Percentiles rank a stretch among this genome's conserved stretches.
Conservation (phyloP, 30 jellyfish, hydroid and myxozoan genomes). For the Pelagia noctiluca region DNA sequence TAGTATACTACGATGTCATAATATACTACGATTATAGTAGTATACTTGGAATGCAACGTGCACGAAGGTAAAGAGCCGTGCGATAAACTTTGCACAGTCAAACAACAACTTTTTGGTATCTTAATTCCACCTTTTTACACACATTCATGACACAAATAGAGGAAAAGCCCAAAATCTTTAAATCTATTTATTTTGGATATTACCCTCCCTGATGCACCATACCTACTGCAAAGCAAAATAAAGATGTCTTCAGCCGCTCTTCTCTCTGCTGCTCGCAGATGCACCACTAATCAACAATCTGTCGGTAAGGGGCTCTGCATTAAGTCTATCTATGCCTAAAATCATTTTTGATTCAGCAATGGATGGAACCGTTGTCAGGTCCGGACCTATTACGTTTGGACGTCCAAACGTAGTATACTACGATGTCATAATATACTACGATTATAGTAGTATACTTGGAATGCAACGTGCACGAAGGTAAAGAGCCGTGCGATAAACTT, state of each 20-base stretch:
- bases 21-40: too few species aligned
- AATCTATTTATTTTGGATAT: too few species aligned
- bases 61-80: neutral
- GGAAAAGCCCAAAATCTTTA: too few species aligned
- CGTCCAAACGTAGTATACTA: neutral
- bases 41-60: too few species aligned
- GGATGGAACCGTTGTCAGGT: neutral
- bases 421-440: neutral
- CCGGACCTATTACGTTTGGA: neutral
- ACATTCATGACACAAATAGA: too few species aligned
- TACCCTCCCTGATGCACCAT: conserved; percentile 21
- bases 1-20: neutral
- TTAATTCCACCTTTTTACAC: too few species aligned
- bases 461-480: too few species aligned
- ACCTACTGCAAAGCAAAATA: too few species aligned
- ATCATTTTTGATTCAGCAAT: neutral
- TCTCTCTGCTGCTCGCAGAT: conserved; percentile 22
- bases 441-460: too few species aligned
- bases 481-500: neutral
- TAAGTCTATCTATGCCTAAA: neutral
- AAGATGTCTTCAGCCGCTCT: conserved; percentile 58
- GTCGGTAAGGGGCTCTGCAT: conserved; percentile 18
- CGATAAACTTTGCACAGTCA: neutral
- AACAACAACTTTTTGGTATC: too few species aligned
- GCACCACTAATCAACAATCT: conserved; percentile 13